Evolutionary conservation across 2,797 vertebrate genomes (phyloP).

Genomic region (Aphelocoma californica): DNA sequence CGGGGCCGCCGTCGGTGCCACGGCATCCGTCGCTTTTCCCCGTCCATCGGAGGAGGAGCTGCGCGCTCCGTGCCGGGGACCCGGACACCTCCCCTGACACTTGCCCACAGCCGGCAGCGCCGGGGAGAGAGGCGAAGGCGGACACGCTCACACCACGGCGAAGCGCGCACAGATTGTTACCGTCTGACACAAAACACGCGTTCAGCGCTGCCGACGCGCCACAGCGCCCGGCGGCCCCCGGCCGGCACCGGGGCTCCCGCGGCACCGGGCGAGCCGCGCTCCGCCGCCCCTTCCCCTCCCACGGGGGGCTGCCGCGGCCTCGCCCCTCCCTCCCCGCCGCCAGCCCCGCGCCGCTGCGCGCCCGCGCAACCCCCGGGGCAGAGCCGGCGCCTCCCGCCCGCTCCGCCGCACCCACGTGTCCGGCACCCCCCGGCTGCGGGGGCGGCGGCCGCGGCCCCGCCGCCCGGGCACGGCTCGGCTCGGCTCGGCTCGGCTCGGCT

Average conservation of each 20-base stretch:
- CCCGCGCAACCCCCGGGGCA: background rate
- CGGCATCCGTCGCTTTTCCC: background rate
- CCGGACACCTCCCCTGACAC: background rate
- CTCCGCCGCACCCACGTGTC: background rate
- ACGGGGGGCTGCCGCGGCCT: background rate
- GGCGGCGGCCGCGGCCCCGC: background rate
- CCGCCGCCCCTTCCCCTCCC: background rate
- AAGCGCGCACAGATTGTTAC: fast-evolving
- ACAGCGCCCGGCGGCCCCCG: background rate
- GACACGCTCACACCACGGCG: background rate
- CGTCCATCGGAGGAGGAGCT: background rate
- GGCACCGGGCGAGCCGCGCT: background rate
- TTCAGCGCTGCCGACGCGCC: background rate
- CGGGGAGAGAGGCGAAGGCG: background rate
- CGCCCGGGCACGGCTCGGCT: too few species aligned
- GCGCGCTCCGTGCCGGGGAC: background rate
- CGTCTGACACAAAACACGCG: background rate
- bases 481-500: too few species aligned
- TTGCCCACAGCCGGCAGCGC: background rate
- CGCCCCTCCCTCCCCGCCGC: background rate
- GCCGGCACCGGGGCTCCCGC: background rate
- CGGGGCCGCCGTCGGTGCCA: background rate
- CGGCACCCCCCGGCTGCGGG: background rate
- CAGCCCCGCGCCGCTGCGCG: too few species aligned
- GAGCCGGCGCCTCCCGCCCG: background rate